Evolutionary conservation across 1,140 invertebrate genomes (phyloP), one percentile per base, ranked within the genome.

Genomic region (Camponotus vicinus): DNA sequence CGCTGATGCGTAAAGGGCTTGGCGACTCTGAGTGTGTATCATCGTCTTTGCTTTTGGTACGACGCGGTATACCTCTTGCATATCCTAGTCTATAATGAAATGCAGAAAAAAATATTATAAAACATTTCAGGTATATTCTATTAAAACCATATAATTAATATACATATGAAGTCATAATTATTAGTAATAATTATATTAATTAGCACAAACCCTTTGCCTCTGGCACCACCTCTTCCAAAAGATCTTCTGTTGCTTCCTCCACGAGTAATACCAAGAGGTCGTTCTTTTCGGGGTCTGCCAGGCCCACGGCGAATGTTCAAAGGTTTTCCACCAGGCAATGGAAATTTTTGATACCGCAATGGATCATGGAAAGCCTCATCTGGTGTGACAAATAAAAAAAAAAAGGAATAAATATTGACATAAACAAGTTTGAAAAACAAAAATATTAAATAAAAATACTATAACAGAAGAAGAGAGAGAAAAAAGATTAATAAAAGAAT

Each of bases 201-300:
- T 78, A n/a, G 84, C 69, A 75, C 71, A 76, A 88, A 95, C 94
- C 93, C 94, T 93, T 95, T 95, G 27, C 94, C 94, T 70, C 94
- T 93, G 11, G 91, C 91, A 32, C 93, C 90, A 49, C 94, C 94
- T 87, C 94, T 93, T 49, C 94, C 94, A 77, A 95, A 94, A 40
- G 93, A 88, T 92, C 93, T 92, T n/a, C 94, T 92, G 37, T 92
- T 87, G 66, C 90, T 90, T 57, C 92, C 90, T 80, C 94, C 94
- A 73, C 94, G 91, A 21, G 93, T 90, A 61, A 87, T 76, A 80
- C 94, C 94, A 75, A 90, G 93, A 83, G 94, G 94, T 86, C 96
- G 96, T 92, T 97, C 97, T 92, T 97, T 97, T 70, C 97, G 95
- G 4, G 97, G 97, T 89, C 97, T 95, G 2, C 97, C 97, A 52